Evolutionary conservation across 64 coral and sea anemone species (phyloP).

Genomic region (Montipora sp.): DNA sequence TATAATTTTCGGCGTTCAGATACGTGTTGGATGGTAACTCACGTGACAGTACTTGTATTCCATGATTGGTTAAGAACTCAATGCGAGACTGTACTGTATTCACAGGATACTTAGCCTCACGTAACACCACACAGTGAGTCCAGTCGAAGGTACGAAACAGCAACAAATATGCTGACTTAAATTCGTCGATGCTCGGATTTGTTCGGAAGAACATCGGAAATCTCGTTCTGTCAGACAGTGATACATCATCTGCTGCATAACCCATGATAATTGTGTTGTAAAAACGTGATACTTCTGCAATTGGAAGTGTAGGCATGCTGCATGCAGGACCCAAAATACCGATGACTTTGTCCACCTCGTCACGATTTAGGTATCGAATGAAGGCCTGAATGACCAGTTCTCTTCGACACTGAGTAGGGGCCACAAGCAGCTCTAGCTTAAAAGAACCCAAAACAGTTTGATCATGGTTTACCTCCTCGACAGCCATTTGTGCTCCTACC

Average conservation of each 20-base stretch:
- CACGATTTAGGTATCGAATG: constrained; percentile 69
- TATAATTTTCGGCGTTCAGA: constrained; percentile 55
- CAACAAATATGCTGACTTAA: constrained; percentile 69
- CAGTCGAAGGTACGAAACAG: constrained; percentile 65
- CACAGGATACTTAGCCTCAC: constrained; percentile 71
- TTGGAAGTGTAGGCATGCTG: constrained; percentile 71
- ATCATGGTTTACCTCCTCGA: constrained; percentile 71
- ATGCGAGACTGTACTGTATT: constrained; percentile 66
- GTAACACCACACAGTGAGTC: constrained; percentile 68
- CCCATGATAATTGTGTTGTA: constrained; percentile 80
- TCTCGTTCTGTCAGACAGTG: constrained; percentile 68
- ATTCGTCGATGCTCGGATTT: constrained; percentile 80
- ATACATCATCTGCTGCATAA: constrained; percentile 80
- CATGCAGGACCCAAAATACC: constrained; percentile 83
- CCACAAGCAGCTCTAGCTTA: constrained; percentile 38
- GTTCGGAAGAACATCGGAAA: constrained; percentile 86
- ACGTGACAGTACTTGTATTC: constrained; percentile 73
- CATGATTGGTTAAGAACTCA: constrained; percentile 63
- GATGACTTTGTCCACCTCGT: constrained; percentile 49
- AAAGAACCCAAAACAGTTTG: constrained; percentile 40
- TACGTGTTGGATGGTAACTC: constrained; percentile 63
- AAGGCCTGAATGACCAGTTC: constrained; percentile 80
- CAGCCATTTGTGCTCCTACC: constrained; percentile 72
- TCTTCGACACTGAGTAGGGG: constrained; percentile 73
- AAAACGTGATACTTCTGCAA: constrained; percentile 71